phyloP scores from a whole-genome alignment of 30 jellyfish, hydroid and myxozoan species.

The Turritopsis dohrnii region DNA sequence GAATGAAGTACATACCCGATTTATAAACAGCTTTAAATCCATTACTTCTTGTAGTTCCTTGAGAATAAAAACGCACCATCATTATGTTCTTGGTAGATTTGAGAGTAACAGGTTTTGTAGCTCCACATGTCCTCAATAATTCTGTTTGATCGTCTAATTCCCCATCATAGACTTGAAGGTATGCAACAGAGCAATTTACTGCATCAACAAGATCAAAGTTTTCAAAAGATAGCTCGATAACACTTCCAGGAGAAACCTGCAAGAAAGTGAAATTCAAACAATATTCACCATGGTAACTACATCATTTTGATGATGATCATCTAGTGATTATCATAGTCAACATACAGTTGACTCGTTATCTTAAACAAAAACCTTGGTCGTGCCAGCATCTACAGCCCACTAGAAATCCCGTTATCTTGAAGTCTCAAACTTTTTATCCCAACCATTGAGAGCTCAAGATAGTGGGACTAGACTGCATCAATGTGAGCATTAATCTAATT shows the following conservation, averaged over 20 bases:
- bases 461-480: no score
- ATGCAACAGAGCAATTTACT: constrained; percentile 43
- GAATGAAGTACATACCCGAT: constrained; percentile 29
- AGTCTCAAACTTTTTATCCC: no score
- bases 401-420: no score
- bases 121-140: constrained; percentile 41
- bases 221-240: constrained; percentile 42
- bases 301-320: no score
- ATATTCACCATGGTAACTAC: no score
- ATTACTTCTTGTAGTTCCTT: constrained; percentile 17
- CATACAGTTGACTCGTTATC: no score
- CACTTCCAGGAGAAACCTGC: constrained; percentile 16
- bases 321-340: no score
- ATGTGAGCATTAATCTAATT: no score
- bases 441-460: no score
- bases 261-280: neutral
- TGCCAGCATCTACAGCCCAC: no score
- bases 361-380: no score
- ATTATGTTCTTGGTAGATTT: constrained; percentile 51
- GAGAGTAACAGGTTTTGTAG: constrained; percentile 32
- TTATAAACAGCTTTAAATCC: constrained; percentile 54
- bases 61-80: constrained; percentile 53
- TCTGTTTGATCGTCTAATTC: neutral
- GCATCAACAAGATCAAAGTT: constrained; percentile 45
- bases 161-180: constrained; percentile 60